These are phyloP conservation scores for Peucedramus taeniatus DNA, from an alignment of 2,113 vertebrate species.

Conservation along the genomic window DNA sequence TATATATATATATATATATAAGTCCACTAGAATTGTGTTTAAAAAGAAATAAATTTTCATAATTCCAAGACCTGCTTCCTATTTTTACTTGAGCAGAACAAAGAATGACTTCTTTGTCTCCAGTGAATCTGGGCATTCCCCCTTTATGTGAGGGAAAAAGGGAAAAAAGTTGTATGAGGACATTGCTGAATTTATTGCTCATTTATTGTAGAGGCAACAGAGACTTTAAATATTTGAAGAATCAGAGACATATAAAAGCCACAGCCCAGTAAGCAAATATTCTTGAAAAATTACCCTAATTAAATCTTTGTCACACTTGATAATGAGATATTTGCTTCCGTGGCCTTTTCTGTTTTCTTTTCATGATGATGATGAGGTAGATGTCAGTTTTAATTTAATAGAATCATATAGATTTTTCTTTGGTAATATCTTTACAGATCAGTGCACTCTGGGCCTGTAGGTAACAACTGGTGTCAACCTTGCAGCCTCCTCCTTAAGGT, in stretches of 20 bases:
- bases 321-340: constrained; percentile 44
- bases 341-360: constrained; percentile 38
- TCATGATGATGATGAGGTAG: not conserved
- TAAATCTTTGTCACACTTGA: constrained; percentile 34
- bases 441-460: not conserved
- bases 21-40: not conserved
- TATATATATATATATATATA: too few species aligned
- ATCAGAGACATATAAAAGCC: not conserved
- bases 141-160: not conserved
- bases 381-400: constrained; percentile 61
- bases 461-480: not conserved
- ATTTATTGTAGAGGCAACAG: not conserved
- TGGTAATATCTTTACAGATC: constrained; percentile 27
- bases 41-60: not conserved
- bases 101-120: not conserved
- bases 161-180: rapidly evolving
- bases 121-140: not conserved
- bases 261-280: not conserved
- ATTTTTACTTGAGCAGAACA: not conserved
- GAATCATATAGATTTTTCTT: constrained; percentile 61
- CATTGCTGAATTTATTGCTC: not conserved
- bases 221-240: constrained; percentile 33
- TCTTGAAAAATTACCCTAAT: constrained; percentile 52
- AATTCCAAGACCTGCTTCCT: not conserved
- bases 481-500: not conserved